Base-by-base conservation (phyloP, 1,140 invertebrate genomes). In the Theocolax elegans region DNA sequence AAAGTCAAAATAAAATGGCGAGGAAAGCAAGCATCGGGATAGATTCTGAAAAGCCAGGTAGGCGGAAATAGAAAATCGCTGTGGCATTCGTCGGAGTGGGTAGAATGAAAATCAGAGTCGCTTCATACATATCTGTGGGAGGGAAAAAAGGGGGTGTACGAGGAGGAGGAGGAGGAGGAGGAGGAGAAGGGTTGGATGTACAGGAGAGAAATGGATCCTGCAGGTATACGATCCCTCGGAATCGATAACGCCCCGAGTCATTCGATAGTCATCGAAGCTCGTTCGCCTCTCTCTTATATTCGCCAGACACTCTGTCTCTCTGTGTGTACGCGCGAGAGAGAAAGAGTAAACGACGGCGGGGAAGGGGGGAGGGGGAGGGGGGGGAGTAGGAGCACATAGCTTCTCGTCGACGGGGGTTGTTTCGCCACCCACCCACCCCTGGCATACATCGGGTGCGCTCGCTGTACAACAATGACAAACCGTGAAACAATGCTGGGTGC, bases 401-500 rank as follows among this genome's bases (percentile, higher is more conserved):
- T n/a, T n/a, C n/a, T 69, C 72, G 64, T 74, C 67, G 56, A 60
- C 53, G 48, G 58, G 67, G 65, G 60, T 69, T 67, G 74, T 74
- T 67, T 75, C 51, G 51, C 46, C 21, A 17, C 38, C 51, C 35
- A 10, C 17, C 44, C 9, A 6, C 35, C 9, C 15, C 46, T 38
- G 29, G 54, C 23, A 58, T 58, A 58, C 53, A 59, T 67, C 66
- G 80, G 77, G 75, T 62, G 64, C 65, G 71, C 72, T 72, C 71
- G 65, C 76, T n/a, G 74, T 75, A 80, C 79, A 86, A 86, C 83
- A 85, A 86, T 86, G 84, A 85, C 83, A 84, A 83, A 82, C 81
- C 79, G 80, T 81, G 81, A 83, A 84, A 86, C 83, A 85, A 85
- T 86, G 81, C 83, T 78, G 79, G 80, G 81, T 77, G 81, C 80